Conservation (phyloP, 2,888 invertebrate genomes). For the Sericinus montela region DNA sequence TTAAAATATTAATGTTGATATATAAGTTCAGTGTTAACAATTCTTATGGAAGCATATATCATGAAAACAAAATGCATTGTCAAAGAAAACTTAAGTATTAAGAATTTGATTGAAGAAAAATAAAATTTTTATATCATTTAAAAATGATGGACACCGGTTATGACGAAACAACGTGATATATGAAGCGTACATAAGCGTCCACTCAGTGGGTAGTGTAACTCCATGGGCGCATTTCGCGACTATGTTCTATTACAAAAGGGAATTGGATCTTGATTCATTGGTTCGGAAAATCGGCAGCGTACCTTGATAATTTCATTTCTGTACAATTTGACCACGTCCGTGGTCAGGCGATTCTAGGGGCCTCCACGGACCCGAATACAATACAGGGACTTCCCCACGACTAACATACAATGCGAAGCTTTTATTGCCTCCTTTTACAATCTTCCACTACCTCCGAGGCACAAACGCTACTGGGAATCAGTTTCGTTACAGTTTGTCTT, state of each 20-base stretch:
- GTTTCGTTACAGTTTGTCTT: slow-evolving; percentile 70
- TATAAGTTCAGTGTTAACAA: no score
- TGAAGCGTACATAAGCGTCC: slow-evolving; percentile 57
- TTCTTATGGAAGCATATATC: no score
- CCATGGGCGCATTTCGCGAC: slow-evolving; percentile 72
- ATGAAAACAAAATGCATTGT: no score
- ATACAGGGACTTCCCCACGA: slow-evolving; percentile 72
- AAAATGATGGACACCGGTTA: not conserved
- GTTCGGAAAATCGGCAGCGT: slow-evolving; percentile 79
- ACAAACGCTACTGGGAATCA: slow-evolving; percentile 69
- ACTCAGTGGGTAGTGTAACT: slow-evolving; percentile 73
- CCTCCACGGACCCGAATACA: slow-evolving; percentile 70
- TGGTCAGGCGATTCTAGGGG: slow-evolving; percentile 75
- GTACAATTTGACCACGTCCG: slow-evolving; percentile 79
- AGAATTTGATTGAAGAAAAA: no score
- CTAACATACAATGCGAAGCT: slow-evolving; percentile 76
- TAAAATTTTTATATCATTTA: not conserved
- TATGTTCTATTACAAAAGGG: slow-evolving; percentile 80
- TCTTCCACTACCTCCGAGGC: slow-evolving; percentile 76
- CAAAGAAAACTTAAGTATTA: no score
- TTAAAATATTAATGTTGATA: no score
- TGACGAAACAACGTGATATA: slow-evolving; percentile 33
- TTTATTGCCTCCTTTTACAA: slow-evolving; percentile 79
- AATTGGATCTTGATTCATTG: slow-evolving; percentile 80
- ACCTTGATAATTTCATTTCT: slow-evolving; percentile 80